These are phyloP conservation scores for Actenoides lindsayi DNA, from an alignment of 2,113 vertebrate genomes.

Conservation along the genomic window DNA sequence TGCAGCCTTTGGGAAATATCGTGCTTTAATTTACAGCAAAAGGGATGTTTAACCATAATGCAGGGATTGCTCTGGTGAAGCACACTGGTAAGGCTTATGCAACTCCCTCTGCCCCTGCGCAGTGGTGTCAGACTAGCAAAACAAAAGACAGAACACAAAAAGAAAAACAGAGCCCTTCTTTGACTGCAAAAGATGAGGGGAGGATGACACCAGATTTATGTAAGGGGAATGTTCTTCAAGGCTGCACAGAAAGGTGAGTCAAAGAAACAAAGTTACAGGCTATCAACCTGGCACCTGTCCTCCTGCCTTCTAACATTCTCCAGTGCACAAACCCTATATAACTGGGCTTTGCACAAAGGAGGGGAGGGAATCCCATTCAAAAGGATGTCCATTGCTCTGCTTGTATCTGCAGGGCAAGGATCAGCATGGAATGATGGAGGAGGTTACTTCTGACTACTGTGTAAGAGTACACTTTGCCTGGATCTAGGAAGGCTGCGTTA, in stretches of 20 bases:
- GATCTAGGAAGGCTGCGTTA: background rate
- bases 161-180: slow-evolving; percentile 5
- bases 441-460: background rate
- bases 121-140: background rate
- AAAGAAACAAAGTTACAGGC: background rate
- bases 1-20: background rate
- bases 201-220: background rate
- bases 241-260: background rate
- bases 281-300: background rate
- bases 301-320: background rate
- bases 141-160: background rate
- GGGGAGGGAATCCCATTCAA: background rate
- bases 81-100: background rate
- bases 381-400: background rate
- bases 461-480: background rate
- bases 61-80: background rate
- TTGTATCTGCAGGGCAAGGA: background rate
- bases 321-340: background rate
- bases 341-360: background rate
- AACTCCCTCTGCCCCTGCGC: background rate
- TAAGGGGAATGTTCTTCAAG: background rate
- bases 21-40: background rate
- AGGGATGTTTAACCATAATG: background rate
- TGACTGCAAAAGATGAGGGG: background rate
- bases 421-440: background rate